Evolutionary conservation across 1,140 invertebrate species (phyloP).

Genomic region (Platyscapa corneri): DNA sequence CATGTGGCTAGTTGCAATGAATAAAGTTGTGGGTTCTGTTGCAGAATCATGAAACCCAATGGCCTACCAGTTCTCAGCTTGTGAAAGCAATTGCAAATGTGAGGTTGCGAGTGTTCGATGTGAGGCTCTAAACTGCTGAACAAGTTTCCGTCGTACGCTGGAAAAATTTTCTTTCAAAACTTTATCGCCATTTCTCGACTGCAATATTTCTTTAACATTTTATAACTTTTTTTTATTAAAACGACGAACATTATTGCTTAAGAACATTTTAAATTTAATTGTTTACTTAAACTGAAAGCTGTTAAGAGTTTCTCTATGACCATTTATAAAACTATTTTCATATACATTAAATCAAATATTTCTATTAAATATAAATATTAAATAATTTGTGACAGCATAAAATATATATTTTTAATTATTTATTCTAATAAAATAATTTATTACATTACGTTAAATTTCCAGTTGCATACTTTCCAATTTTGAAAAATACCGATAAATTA

Average conservation of each 20-base stretch:
- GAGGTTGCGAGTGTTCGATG: too few species aligned
- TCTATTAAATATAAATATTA: too few species aligned
- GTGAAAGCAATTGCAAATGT: not conserved
- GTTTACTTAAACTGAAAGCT: not conserved
- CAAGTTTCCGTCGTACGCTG: not conserved
- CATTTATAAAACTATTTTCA: too few species aligned
- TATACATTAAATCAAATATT: too few species aligned
- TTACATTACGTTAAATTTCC: not conserved
- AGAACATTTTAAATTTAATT: not conserved
- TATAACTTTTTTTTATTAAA: too few species aligned
- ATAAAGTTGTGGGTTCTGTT: not conserved
- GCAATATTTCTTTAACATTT: not conserved
- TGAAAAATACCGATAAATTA: not conserved
- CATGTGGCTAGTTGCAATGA: not conserved
- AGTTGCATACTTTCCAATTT: not conserved
- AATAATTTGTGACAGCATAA: too few species aligned
- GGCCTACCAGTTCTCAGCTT: too few species aligned
- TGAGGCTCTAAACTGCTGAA: not conserved
- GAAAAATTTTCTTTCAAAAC: not conserved
- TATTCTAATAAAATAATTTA: not conserved
- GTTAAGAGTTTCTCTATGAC: too few species aligned
- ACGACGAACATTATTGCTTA: not conserved
- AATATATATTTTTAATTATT: too few species aligned
- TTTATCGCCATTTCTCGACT: not conserved
- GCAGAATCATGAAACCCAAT: not conserved